A percentile compares a stretch with the other conserved stretches of the same genome.
Evolutionary conservation across 2,888 invertebrate genomes (phyloP).

Genomic region (Parnassius mnemosyne): DNA sequence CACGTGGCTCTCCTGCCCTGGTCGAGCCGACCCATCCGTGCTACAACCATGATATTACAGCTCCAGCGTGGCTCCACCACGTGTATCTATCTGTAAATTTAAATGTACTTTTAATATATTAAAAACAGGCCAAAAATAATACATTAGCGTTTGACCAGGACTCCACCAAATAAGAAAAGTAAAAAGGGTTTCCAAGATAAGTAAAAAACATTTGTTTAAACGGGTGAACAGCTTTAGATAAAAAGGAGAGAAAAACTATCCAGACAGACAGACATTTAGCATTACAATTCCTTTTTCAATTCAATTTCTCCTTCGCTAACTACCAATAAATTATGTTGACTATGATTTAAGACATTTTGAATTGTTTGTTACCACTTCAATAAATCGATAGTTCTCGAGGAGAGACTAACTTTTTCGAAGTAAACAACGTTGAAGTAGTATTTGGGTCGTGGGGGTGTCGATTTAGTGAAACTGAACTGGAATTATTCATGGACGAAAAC

Average conservation of each 20-base stretch:
- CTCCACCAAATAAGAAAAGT: too few species aligned
- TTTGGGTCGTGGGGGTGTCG: slow-evolving; percentile 17
- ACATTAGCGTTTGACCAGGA: too few species aligned
- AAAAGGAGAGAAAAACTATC: background rate
- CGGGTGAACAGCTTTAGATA: too few species aligned
- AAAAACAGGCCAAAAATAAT: too few species aligned
- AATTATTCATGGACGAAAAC: slow-evolving; percentile 17
- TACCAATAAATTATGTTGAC: slow-evolving; percentile 21
- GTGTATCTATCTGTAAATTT: too few species aligned
- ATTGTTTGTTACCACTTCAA: slow-evolving; percentile 19
- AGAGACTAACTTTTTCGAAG: slow-evolving; percentile 17
- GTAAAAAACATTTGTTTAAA: too few species aligned
- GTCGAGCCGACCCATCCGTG: too few species aligned
- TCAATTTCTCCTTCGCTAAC: slow-evolving; percentile 12
- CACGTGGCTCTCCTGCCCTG: too few species aligned
- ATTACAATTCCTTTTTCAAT: slow-evolving; percentile 13
- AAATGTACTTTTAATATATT: too few species aligned
- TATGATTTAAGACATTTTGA: slow-evolving; percentile 19
- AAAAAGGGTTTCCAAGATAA: too few species aligned
- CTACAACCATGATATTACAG: too few species aligned
- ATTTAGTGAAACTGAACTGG: slow-evolving; percentile 20
- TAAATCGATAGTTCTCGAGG: slow-evolving; percentile 13
- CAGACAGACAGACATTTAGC: background rate
- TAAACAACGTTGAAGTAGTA: slow-evolving; percentile 16
- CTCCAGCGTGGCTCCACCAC: too few species aligned